phyloP scores from a whole-genome alignment of 2,888 invertebrate genomes.

The Pantelozetes paolii region DNA sequence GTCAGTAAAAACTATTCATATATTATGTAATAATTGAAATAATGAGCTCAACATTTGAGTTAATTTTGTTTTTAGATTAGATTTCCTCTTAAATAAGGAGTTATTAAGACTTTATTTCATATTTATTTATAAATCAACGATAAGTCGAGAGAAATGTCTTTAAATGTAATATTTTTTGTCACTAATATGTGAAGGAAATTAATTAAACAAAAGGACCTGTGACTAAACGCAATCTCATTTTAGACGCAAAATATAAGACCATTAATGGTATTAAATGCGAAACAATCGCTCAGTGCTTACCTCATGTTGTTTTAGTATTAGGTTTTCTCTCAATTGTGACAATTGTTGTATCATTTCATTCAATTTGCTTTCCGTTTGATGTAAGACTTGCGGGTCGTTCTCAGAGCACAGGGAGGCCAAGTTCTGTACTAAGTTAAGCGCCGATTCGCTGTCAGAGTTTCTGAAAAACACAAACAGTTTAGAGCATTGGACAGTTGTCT shows the following conservation, averaged over 20 bases:
- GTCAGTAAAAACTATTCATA: neutral
- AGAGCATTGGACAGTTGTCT: too few species aligned
- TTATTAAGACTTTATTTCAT: slow-evolving; percentile 10
- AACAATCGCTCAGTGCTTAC: neutral
- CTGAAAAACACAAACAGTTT: neutral
- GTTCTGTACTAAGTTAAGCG: slow-evolving; percentile 7
- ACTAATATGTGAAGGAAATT: too few species aligned
- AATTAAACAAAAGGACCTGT: too few species aligned
- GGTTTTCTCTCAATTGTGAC: slow-evolving; percentile 31
- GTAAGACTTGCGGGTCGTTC: slow-evolving; percentile 23
- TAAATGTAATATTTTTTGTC: too few species aligned
- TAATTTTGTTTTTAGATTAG: neutral
- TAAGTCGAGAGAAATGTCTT: too few species aligned
- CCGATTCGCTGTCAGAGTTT: neutral
- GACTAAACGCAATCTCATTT: neutral
- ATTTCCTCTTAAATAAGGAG: neutral
- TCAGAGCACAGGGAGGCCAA: slow-evolving; percentile 30
- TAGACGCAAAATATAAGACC: neutral
- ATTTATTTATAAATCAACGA: too few species aligned
- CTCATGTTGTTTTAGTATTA: slow-evolving; percentile 25
- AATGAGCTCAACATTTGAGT: neutral
- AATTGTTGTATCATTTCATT: slow-evolving; percentile 41
- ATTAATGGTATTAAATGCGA: neutral
- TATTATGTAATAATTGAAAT: slow-evolving; percentile 1
- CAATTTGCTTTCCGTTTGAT: slow-evolving; percentile 33